Conservation (phyloP, 2,113 vertebrate species). For the Jaculus jaculus region DNA sequence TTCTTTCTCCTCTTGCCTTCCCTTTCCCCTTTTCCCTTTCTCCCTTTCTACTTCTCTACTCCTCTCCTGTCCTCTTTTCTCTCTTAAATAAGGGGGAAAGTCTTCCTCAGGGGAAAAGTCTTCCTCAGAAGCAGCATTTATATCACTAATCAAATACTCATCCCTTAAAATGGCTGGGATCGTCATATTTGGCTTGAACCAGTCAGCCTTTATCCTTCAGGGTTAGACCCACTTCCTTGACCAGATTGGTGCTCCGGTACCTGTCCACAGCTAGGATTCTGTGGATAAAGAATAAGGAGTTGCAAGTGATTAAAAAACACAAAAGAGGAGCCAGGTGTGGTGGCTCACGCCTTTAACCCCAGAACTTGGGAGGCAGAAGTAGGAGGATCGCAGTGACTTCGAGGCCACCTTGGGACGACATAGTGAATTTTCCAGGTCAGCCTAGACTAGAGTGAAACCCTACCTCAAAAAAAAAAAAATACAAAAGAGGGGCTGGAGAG, state of each 20-base stretch:
- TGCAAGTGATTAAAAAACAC: neutral
- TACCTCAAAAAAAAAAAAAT: no score
- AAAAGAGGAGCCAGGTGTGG: no score
- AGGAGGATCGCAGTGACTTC: no score
- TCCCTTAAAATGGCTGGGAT: neutral
- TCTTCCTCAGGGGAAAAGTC: neutral
- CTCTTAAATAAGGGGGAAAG: neutral
- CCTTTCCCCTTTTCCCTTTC: neutral
- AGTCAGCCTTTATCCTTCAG: neutral
- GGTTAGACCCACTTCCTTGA: neutral
- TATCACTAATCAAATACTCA: neutral
- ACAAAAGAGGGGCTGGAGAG: no score
- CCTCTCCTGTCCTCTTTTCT: neutral
- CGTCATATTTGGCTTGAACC: neutral
- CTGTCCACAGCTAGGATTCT: neutral
- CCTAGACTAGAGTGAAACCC: no score
- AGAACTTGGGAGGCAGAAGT: no score
- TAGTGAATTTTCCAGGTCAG: no score
- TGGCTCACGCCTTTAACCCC: no score
- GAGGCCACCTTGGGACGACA: no score
- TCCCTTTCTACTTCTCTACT: neutral
- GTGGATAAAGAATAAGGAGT: neutral
- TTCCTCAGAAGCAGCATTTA: neutral
- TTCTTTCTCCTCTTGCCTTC: neutral
- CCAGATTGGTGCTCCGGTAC: neutral